These are phyloP conservation scores for Xenotilapia leptura DNA, from an alignment of 2,113 vertebrate genomes.

Conservation along the genomic window DNA sequence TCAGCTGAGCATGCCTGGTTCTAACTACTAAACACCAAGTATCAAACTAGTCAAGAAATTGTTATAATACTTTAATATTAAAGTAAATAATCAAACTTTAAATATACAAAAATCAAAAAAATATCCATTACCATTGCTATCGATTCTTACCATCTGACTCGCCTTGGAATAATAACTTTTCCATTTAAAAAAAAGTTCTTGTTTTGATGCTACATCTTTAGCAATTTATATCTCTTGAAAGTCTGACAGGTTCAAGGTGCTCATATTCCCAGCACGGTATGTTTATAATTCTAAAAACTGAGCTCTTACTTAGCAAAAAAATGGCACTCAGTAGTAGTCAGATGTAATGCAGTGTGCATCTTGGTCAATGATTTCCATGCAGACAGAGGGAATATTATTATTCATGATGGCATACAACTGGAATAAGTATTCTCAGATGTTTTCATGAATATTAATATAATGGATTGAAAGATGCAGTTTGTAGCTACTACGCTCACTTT, in stretches of 20 bases:
- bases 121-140: background rate
- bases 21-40: background rate
- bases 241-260: background rate
- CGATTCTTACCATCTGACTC: background rate
- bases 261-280: background rate
- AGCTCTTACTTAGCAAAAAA: background rate
- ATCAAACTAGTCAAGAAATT: background rate
- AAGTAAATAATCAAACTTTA: accelerated
- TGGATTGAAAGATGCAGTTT: slow-evolving; percentile 12
- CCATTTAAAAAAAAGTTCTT: background rate
- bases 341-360: background rate
- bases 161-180: background rate
- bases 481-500: background rate
- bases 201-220: background rate
- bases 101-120: background rate
- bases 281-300: slow-evolving; percentile 12
- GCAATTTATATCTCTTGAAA: background rate
- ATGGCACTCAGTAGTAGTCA: background rate
- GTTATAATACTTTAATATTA: background rate
- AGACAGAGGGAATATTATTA: slow-evolving; percentile 18
- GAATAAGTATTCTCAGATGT: slow-evolving; percentile 5
- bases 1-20: background rate
- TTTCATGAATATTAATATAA: slow-evolving; percentile 40
- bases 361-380: background rate
- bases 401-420: slow-evolving; percentile 25